phyloP scores from a whole-genome alignment of 2,888 invertebrate genomes.

The Anoncus sp. region DNA sequence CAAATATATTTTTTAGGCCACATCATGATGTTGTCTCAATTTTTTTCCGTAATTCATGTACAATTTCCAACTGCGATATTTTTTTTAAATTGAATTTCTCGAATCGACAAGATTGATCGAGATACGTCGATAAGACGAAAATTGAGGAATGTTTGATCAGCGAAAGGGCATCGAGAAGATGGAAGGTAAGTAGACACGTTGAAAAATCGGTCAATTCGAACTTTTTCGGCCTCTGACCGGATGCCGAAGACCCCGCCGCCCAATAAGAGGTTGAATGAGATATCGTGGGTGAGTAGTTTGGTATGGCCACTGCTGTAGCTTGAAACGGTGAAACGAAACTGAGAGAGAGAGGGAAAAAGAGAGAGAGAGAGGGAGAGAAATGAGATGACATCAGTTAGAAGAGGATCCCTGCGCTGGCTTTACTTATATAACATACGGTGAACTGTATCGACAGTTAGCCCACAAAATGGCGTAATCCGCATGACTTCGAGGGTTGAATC shows the following conservation, averaged over 20 bases:
- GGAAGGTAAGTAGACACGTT: constrained; percentile 67
- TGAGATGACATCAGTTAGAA: constrained; percentile 63
- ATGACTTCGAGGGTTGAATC: neutral
- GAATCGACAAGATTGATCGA: constrained; percentile 12
- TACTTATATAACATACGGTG: neutral
- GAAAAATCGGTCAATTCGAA: constrained; percentile 69
- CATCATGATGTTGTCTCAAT: constrained; percentile 4
- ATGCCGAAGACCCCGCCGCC: constrained; percentile 28
- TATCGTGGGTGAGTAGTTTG: constrained; percentile 1
- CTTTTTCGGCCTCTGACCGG: constrained; percentile 46
- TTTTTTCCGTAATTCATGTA: neutral
- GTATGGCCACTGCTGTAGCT: constrained; percentile 14
- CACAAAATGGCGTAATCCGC: neutral
- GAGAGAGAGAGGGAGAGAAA: constrained; percentile 36
- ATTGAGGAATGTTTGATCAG: constrained; percentile 19
- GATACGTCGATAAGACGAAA: constrained; percentile 10
- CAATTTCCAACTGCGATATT: constrained; percentile 36
- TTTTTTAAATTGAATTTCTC: constrained; percentile 69
- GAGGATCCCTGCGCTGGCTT: constrained; percentile 23
- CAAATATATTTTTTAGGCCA: constrained; percentile 7
- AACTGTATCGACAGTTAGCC: neutral
- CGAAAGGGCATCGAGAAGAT: constrained; percentile 36
- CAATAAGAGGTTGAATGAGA: constrained; percentile 26
- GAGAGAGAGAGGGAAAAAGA: constrained; percentile 18
- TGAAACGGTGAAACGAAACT: constrained; percentile 2